A percentile compares a stretch with the other conserved stretches of the same genome.
Evolutionary conservation across 2,113 vertebrate genomes (phyloP).

Genomic region (Dendropsophus ebraccatus): DNA sequence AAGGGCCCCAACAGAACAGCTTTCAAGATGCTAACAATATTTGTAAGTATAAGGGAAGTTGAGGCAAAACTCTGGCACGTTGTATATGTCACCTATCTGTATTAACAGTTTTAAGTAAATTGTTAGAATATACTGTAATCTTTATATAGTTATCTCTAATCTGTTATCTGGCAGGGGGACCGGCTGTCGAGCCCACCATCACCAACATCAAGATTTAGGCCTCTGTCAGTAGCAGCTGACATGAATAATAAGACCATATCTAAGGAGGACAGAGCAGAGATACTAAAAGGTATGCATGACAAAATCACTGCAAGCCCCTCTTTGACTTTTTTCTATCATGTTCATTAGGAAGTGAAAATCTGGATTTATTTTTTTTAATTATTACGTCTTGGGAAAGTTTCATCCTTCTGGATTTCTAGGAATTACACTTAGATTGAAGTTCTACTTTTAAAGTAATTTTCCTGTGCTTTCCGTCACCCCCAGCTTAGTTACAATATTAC

Average conservation of each 20-base stretch:
- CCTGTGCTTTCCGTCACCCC: neutral
- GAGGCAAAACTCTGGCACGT: no score
- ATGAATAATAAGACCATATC: conserved; percentile 63
- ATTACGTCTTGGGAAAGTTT: neutral
- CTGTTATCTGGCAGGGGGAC: conserved; percentile 65
- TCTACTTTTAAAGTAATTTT: neutral
- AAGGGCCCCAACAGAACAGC: no score
- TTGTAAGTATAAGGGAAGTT: no score
- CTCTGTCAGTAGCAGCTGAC: conserved; percentile 63
- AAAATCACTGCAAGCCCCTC: neutral
- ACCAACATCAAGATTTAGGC: conserved; percentile 56
- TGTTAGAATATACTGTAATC: neutral
- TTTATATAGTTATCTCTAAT: neutral
- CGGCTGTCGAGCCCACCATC: conserved; percentile 63
- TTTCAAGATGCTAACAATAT: no score
- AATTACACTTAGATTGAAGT: neutral
- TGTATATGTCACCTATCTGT: neutral
- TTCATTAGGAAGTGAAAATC: neutral
- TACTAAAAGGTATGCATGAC: conserved; percentile 66
- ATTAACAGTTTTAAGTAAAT: neutral
- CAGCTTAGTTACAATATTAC: neutral
- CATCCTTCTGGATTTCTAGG: neutral
- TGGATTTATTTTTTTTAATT: neutral
- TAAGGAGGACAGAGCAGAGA: conserved; percentile 60
- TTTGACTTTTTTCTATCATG: no score